Evolutionary conservation across 2,797 vertebrate genomes (phyloP).

Genomic region (Chloroceryle inda): DNA sequence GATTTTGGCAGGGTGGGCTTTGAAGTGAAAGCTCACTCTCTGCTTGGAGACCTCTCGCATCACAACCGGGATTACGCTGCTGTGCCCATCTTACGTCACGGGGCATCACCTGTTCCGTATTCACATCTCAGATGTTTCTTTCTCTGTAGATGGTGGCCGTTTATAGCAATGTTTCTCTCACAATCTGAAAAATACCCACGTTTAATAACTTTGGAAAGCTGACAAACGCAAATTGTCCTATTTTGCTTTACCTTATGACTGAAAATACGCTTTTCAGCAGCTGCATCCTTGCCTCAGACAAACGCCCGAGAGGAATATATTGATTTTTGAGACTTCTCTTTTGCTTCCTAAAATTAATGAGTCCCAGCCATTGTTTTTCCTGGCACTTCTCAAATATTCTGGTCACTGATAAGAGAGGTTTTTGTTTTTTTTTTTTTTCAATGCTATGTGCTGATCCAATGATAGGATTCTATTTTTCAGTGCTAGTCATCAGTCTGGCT

Average conservation of each 20-base stretch:
- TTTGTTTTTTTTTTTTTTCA: not conserved
- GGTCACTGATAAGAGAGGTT: not conserved
- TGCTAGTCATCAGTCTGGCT: rapidly evolving
- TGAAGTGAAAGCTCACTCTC: not conserved
- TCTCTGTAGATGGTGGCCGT: not conserved
- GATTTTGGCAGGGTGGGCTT: not conserved
- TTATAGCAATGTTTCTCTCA: not conserved
- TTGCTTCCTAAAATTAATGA: not conserved
- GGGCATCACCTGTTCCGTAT: rapidly evolving
- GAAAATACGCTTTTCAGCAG: not conserved
- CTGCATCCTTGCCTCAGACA: not conserved
- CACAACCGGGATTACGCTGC: rapidly evolving
- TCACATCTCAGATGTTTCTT: not conserved
- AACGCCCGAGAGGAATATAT: not conserved
- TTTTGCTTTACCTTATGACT: not conserved
- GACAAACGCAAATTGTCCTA: rapidly evolving
- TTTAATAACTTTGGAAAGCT: not conserved
- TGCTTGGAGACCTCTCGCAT: not conserved
- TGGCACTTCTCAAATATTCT: not conserved
- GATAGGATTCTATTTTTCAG: not conserved
- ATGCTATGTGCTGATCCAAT: rapidly evolving
- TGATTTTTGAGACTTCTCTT: not conserved
- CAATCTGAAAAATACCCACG: not conserved
- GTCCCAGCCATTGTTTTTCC: not conserved
- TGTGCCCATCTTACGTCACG: rapidly evolving